A percentile compares a stretch with the other conserved stretches of the same genome.
Evolutionary conservation across 2,888 invertebrate genomes (phyloP).

Genomic region (Scelioninae gen. 1): DNA sequence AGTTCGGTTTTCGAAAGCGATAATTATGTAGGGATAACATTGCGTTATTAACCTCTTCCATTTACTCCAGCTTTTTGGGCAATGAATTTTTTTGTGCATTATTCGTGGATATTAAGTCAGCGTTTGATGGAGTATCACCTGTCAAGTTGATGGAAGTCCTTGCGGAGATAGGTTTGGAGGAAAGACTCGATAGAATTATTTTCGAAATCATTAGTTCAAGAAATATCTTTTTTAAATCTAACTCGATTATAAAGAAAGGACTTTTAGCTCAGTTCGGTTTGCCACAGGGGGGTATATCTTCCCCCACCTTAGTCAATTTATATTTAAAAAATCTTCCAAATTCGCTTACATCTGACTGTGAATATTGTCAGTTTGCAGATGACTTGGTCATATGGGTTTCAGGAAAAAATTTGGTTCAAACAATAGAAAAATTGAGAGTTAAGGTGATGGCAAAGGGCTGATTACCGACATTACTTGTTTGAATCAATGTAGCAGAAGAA

Average conservation of each 20-base stretch:
- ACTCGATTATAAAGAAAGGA: slow-evolving; percentile 25
- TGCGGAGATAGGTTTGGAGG: neutral
- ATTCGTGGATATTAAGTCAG: slow-evolving; percentile 39
- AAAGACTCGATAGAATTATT: slow-evolving; percentile 1
- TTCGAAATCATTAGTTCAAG: slow-evolving; percentile 5
- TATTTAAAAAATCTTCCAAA: slow-evolving; percentile 12
- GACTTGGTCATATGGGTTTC: slow-evolving; percentile 20
- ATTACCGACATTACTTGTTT: too few species aligned
- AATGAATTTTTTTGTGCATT: slow-evolving; percentile 4
- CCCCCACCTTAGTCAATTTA: slow-evolving; percentile 20
- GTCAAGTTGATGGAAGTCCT: neutral
- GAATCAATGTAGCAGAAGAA: too few species aligned
- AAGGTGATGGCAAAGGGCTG: too few species aligned
- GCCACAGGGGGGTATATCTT: slow-evolving; percentile 23
- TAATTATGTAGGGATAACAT: slow-evolving; percentile 80
- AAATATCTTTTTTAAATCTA: slow-evolving; percentile 30
- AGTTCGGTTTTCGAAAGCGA: neutral
- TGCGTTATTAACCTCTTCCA: neutral
- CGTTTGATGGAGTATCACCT: slow-evolving; percentile 32
- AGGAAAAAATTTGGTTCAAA: neutral
- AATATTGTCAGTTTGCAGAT: slow-evolving; percentile 37
- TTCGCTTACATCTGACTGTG: neutral
- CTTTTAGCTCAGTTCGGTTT: neutral
- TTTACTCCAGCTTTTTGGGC: neutral
- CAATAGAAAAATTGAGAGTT: too few species aligned